Evolutionary conservation across 2,888 invertebrate genomes (phyloP), one percentile per base, ranked within the genome.

Genomic region (Rotaria magnacalcarata): DNA sequence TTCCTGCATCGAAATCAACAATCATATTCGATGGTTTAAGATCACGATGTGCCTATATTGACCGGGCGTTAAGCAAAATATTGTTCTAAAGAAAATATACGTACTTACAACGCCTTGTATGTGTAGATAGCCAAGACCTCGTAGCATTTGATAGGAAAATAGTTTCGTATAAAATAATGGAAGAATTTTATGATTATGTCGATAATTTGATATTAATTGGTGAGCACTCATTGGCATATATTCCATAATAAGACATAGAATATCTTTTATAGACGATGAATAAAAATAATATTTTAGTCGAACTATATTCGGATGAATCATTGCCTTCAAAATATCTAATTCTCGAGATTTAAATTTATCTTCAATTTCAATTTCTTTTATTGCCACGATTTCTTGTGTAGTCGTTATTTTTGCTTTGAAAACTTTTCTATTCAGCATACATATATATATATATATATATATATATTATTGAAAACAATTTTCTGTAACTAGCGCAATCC

Each of bases 211-310:
- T 21, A 80, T 80, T 14, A 80, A 80, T 21, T 11, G 24, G n/a
- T 80, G 47, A 47, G 80, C 80, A 80, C 80, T 80, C 80, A 80
- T 80, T 80, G 80, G 80, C 24, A 80, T 47, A 47, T n/a, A 80
- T 80, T 80, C 80, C 47, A 80, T 43, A 47, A 80, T n/a, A 14
- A 80, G 34, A 47, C 43, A 80, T n/a, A 80, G 8, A 11, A 80
- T 10, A 43, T 80, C 47, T 47, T 80, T 43, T 11, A 21, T n/a
- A 5, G 43, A 24, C 1, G 43, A 24, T 43, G 21, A 24, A 43
- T 80, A 24, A 80, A 80, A 80, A 47, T n/a, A 80, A 47, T 43
- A 80, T 47, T 80, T 80, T 47, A 80, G 47, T 47, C 47, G 43
- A 47, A 80, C 43, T 11, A 80, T 80, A 47, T 80, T 80, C 11